These are phyloP conservation scores for Julus scanicus DNA, from an alignment of 2,888 invertebrate genomes.

Conservation along the genomic window DNA sequence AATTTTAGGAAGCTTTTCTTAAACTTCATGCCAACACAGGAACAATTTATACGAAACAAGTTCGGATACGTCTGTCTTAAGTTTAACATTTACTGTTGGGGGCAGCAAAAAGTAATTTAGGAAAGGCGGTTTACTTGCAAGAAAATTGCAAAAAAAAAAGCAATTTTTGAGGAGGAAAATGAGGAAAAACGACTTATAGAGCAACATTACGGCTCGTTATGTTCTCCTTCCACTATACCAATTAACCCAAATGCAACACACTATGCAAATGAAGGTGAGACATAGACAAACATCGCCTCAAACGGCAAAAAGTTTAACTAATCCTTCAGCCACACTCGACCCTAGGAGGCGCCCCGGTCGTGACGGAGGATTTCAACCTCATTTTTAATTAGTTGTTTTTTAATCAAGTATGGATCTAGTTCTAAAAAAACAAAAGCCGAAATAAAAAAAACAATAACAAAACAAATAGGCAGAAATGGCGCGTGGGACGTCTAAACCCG, in stretches of 20 bases:
- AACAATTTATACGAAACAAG: too few relatives aligned
- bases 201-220: too few relatives aligned
- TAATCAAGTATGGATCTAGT: slow-evolving; percentile 10
- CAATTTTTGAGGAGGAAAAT: not conserved
- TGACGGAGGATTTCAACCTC: slow-evolving; percentile 3
- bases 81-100: not conserved
- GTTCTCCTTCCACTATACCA: not conserved
- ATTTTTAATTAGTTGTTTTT: not conserved
- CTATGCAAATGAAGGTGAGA: not conserved
- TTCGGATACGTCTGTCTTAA: not conserved
- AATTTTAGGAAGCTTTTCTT: too few relatives aligned
- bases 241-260: not conserved
- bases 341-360: not conserved
- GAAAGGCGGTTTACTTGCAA: not conserved
- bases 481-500: slow-evolving; percentile 21
- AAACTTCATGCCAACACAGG: too few relatives aligned
- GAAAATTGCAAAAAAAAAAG: not conserved
- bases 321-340: not conserved
- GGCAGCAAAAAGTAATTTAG: not conserved
- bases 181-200: not conserved
- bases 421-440: not conserved
- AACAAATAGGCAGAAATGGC: not conserved
- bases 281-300: not conserved
- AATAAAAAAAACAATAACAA: not conserved
- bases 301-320: not conserved